Evolutionary conservation across 2,113 vertebrate species (phyloP).

Genomic region (Trichomycterus rosablanca): DNA sequence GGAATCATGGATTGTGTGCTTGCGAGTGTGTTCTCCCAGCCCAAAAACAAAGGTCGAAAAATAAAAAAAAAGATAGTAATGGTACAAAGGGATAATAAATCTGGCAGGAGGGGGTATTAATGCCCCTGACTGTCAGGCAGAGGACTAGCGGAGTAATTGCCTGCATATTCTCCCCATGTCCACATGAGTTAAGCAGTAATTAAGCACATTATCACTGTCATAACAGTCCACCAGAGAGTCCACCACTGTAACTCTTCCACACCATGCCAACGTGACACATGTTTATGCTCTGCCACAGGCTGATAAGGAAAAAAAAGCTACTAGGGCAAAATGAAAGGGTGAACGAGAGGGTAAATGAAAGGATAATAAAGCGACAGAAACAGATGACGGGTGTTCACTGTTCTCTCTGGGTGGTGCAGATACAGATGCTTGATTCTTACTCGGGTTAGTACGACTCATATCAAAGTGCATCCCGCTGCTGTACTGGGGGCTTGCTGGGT

Average conservation of each 20-base stretch:
- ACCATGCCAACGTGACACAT: slow-evolving; percentile 23
- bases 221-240: slow-evolving; percentile 19
- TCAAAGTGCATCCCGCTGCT: slow-evolving; percentile 51
- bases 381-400: slow-evolving; percentile 5
- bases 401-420: neutral
- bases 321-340: slow-evolving; percentile 5
- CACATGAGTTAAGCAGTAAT: slow-evolving; percentile 57
- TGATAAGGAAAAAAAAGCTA: slow-evolving; percentile 11
- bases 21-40: neutral
- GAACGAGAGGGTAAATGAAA: too few species aligned
- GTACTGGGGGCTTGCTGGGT: slow-evolving; percentile 39
- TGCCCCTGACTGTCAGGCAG: slow-evolving; percentile 53
- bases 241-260: neutral
- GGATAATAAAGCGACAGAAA: neutral
- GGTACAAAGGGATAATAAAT: slow-evolving; percentile 54
- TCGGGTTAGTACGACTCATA: slow-evolving; percentile 43
- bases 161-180: slow-evolving; percentile 45
- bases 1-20: slow-evolving; percentile 2
- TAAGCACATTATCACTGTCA: slow-evolving; percentile 54
- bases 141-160: slow-evolving; percentile 57
- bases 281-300: slow-evolving; percentile 4
- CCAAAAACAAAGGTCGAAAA: neutral
- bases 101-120: slow-evolving; percentile 55
- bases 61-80: slow-evolving; percentile 25
- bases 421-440: neutral